Conservation (phyloP, 2,888 invertebrate species). For the Yponomeuta plumbellus region DNA sequence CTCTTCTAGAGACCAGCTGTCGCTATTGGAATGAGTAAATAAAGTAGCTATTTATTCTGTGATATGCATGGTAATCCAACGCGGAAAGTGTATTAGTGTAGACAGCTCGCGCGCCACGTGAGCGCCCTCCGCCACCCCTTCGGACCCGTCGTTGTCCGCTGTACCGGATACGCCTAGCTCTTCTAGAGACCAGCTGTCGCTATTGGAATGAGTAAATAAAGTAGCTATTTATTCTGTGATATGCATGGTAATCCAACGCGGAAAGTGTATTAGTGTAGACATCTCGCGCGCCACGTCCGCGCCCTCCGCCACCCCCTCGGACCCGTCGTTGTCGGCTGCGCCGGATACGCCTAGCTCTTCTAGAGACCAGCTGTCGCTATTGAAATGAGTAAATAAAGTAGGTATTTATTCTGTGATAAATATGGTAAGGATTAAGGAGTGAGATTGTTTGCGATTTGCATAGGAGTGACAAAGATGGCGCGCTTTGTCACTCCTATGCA, state of each 20-base stretch:
- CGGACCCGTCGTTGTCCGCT: conserved; percentile 25
- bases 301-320: conserved; percentile 59
- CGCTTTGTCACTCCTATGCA: too few species aligned
- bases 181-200: conserved; percentile 9
- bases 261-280: too few species aligned
- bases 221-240: too few species aligned
- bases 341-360: conserved; percentile 5
- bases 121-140: conserved; percentile 60
- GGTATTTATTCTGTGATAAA: too few species aligned
- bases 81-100: conserved; percentile 32
- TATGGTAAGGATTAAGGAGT: too few species aligned
- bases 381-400: too few species aligned
- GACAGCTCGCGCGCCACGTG: conserved; percentile 63
- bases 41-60: too few species aligned
- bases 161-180: background rate
- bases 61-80: too few species aligned
- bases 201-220: too few species aligned
- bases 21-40: background rate
- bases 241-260: too few species aligned
- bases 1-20: conserved; percentile 11
- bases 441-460: too few species aligned
- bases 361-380: conserved; percentile 6
- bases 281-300: conserved; percentile 61
- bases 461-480: too few species aligned
- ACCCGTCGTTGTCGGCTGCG: conserved; percentile 11